Evolutionary conservation across 2,113 vertebrate genomes (phyloP).

Genomic region (Bambusicola thoracicus): DNA sequence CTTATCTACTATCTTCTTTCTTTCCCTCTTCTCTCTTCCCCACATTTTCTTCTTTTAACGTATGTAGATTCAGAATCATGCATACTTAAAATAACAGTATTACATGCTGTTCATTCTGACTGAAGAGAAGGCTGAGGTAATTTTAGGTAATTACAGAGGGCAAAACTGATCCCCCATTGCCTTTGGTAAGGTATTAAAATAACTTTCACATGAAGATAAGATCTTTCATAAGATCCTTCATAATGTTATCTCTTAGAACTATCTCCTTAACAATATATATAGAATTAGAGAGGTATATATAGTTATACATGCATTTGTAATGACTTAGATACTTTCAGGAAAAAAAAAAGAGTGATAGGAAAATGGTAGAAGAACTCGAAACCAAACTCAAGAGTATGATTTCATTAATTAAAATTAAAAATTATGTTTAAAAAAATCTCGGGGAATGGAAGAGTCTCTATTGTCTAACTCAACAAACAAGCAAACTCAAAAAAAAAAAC

Average conservation of each 20-base stretch:
- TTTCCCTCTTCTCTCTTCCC: not conserved
- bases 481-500: not conserved
- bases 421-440: not conserved
- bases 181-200: conserved; percentile 42
- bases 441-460: not conserved
- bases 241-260: conserved; percentile 43
- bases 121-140: conserved; percentile 30
- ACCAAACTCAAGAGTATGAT: not conserved
- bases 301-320: conserved; percentile 63
- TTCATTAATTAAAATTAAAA: conserved; percentile 25
- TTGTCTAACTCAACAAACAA: not conserved
- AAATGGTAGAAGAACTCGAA: conserved; percentile 39
- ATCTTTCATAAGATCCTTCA: conserved; percentile 59
- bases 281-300: conserved; percentile 56
- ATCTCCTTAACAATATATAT: conserved; percentile 61
- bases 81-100: not conserved
- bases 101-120: not conserved
- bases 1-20: not conserved
- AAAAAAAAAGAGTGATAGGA: conserved; percentile 29
- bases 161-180: conserved; percentile 26
- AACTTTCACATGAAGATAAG: conserved; percentile 55
- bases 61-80: not conserved
- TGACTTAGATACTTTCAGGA: conserved; percentile 7
- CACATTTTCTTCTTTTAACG: not conserved
- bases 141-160: conserved; percentile 51